These are phyloP conservation scores for Drepana arcuata DNA, from an alignment of 1,140 invertebrate genomes.

Conservation along the genomic window DNA sequence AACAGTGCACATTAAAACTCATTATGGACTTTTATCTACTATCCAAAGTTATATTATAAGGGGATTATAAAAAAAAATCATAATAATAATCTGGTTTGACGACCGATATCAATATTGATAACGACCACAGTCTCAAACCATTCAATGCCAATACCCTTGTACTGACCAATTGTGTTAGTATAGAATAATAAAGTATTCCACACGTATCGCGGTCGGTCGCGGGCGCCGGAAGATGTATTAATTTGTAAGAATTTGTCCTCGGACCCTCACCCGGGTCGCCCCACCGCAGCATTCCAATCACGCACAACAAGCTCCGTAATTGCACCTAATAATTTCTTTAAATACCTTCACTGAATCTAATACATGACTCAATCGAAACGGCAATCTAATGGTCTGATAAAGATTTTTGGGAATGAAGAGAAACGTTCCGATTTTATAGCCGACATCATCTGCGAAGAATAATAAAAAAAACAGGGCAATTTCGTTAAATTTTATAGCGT, in stretches of 20 bases:
- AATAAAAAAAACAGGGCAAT: constrained; percentile 39
- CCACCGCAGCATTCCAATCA: constrained; percentile 60
- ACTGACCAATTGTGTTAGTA: constrained; percentile 29
- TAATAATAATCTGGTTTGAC: too few species aligned
- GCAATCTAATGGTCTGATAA: too few species aligned
- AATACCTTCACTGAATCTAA: constrained; percentile 31
- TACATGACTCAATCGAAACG: constrained; percentile 1
- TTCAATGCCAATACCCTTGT: constrained; percentile 13
- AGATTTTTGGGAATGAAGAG: too few species aligned
- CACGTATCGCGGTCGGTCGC: constrained; percentile 48
- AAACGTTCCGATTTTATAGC: constrained; percentile 22
- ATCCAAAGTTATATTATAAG: too few species aligned
- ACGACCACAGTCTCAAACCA: constrained; percentile 8
- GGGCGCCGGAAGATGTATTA: constrained; percentile 63
- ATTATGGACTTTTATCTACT: too few species aligned
- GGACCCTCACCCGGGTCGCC: constrained; percentile 39
- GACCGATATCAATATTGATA: too few species aligned
- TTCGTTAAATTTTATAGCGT: constrained; percentile 47
- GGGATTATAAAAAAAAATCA: too few species aligned
- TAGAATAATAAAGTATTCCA: constrained; percentile 59
- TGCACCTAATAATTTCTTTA: constrained; percentile 70
- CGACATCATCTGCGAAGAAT: constrained; percentile 25
- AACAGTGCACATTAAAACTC: too few species aligned
- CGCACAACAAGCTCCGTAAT: constrained; percentile 67
- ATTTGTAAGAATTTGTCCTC: constrained; percentile 71